Evolutionary conservation across 2,888 invertebrate species (phyloP).

Genomic region (Carpatolechia fugitivella): DNA sequence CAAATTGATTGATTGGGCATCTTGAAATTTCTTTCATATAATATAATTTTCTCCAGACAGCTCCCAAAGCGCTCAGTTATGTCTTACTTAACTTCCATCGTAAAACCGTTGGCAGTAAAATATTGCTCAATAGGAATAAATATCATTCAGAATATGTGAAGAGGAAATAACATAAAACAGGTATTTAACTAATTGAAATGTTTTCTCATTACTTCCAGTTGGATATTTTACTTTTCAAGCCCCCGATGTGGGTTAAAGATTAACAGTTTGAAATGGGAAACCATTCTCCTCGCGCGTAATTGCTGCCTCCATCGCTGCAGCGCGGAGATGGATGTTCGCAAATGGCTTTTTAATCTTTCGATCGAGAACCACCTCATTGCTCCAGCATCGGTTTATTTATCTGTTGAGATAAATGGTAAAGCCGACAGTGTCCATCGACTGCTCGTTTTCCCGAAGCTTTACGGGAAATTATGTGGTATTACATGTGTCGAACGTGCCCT

Average conservation of each 20-base stretch:
- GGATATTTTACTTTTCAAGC: too few relatives aligned
- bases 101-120: too few relatives aligned
- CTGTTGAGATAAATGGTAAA: neutral
- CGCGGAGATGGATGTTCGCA: conserved; percentile 8
- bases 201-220: too few relatives aligned
- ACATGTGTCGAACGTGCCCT: neutral
- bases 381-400: neutral
- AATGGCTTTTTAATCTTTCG: conserved; percentile 13
- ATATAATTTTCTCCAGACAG: too few relatives aligned
- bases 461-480: neutral
- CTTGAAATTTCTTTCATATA: too few relatives aligned
- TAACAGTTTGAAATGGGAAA: neutral
- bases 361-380: conserved; percentile 6
- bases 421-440: neutral
- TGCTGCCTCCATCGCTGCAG: conserved; percentile 7
- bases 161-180: too few relatives aligned
- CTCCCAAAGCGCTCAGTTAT: too few relatives aligned
- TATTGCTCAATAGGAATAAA: too few relatives aligned
- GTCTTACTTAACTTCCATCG: too few relatives aligned
- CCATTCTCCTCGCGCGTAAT: neutral
- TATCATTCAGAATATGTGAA: too few relatives aligned
- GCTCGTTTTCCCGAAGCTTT: neutral
- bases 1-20: too few relatives aligned
- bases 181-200: too few relatives aligned
- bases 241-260: neutral